These are phyloP conservation scores for Teleogryllus oceanicus DNA, from an alignment of 2,888 invertebrate species.

Conservation along the genomic window DNA sequence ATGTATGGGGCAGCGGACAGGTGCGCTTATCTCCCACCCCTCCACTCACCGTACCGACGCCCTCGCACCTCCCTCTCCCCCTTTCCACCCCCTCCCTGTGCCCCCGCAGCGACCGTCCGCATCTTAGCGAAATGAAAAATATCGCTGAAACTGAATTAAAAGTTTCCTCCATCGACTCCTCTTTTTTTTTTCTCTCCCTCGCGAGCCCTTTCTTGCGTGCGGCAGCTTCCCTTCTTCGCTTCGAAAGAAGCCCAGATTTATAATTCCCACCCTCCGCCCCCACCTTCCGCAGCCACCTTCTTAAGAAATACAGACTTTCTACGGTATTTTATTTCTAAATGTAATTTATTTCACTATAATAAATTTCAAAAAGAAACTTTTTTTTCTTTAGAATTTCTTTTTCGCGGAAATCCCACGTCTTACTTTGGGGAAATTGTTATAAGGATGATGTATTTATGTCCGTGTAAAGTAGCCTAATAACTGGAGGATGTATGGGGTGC, in stretches of 20 bases:
- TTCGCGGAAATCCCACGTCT: constrained; percentile 6
- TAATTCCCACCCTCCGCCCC: constrained; percentile 6
- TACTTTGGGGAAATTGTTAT: constrained; percentile 1
- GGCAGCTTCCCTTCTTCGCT: constrained; percentile 24
- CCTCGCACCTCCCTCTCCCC: neutral
- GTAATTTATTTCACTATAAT: constrained; percentile 18
- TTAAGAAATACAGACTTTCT: constrained; percentile 23
- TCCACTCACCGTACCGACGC: neutral
- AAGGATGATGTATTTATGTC: constrained; percentile 1
- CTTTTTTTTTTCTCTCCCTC: neutral
- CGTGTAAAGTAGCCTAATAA: constrained; percentile 1
- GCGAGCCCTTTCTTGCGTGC: neutral
- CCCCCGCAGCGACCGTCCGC: neutral
- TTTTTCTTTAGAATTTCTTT: neutral
- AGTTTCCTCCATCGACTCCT: constrained; percentile 26
- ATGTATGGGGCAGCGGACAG: neutral
- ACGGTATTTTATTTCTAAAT: constrained; percentile 18
- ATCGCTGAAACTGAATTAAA: constrained; percentile 33
- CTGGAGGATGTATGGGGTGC: neutral
- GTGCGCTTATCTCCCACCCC: constrained; percentile 3
- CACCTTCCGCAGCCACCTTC: constrained; percentile 20
- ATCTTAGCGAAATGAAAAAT: constrained; percentile 28
- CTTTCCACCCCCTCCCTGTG: neutral
- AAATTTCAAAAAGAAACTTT: neutral
- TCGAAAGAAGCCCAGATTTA: constrained; percentile 11